These are phyloP conservation scores for Porites australiensis DNA, from an alignment of 64 coral and sea anemone genomes.

Conservation along the genomic window DNA sequence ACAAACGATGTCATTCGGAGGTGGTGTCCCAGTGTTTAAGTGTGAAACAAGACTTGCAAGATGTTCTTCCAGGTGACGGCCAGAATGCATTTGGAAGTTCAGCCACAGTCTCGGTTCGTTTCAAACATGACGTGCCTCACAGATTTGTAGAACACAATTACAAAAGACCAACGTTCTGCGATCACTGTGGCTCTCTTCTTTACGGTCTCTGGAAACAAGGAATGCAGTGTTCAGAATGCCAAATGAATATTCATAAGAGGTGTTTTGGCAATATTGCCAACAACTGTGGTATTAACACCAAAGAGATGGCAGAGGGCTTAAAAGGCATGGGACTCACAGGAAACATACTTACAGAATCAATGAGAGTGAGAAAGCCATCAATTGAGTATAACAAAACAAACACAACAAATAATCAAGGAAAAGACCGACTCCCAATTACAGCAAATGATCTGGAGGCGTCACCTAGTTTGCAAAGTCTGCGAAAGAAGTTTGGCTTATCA, in stretches of 20 bases:
- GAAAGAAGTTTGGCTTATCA: background rate
- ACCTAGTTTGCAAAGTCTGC: background rate
- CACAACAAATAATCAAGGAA: too few relatives aligned
- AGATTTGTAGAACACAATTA: conserved; percentile 86
- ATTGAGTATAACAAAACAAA: too few relatives aligned
- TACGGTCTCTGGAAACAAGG: conserved; percentile 93
- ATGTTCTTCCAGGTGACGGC: conserved; percentile 1
- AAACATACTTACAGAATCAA: conserved; percentile 65
- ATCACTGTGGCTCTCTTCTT: conserved; percentile 96
- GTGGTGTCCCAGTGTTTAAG: conserved; percentile 86
- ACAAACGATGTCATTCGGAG: conserved; percentile 93
- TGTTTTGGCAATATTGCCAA: conserved; percentile 91
- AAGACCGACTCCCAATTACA: too few relatives aligned
- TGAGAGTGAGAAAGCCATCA: conserved; percentile 56
- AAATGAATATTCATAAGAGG: conserved; percentile 92
- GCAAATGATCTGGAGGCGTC: too few relatives aligned
- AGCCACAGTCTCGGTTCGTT: conserved; percentile 50
- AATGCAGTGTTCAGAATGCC: conserved; percentile 93
- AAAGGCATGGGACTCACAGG: conserved; percentile 79
- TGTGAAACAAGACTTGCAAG: conserved; percentile 75
- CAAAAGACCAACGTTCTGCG: conserved; percentile 94
- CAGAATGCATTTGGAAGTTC: background rate
- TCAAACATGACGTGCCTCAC: conserved; percentile 89
- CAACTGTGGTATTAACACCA: conserved; percentile 93
- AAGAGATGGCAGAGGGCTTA: conserved; percentile 90